Base-by-base conservation (phyloP, 2,888 invertebrate species). In the Drosophila testacea region DNA sequence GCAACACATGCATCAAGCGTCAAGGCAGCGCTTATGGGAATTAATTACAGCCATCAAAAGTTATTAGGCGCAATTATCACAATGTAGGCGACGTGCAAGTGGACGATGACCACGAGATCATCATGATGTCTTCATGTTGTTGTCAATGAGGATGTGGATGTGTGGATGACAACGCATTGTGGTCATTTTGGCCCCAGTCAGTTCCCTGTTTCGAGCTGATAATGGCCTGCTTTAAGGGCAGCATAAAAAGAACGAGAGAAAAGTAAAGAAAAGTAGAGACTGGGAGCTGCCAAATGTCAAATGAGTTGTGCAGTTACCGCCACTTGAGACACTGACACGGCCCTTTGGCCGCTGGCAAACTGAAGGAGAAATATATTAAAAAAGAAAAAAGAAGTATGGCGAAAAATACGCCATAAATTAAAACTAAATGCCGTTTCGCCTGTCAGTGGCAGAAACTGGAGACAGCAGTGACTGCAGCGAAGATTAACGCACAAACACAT, bases 21-120 rank as follows among this genome's bases (percentile, higher is more conserved):
- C 28, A n/a, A n/a, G 57, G 16, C 70, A 73, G 54, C 75, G 79
- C 79, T 89, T 82, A 79, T 77, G 89, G 83, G 83, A 89, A 87
- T 87, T 87, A 87, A 87, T 87, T 87, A 81, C 83, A 73, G 77
- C 83, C 85, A 89, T 87, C 88, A 87, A 85, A 89, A 87, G 89
- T 89, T 87, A 87, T 87, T 89, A 87, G 88, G 77, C 81, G 73
- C 86, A 87, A 89, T 87, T 87, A 87, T 87, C 88, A 75, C 88
- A 81, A 76, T 84, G 83, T 62, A 51, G 85, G 76, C 78, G 78
- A 78, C 75, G 80, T 70, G 75, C 69, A 60, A 67, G 44, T 39
- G 34, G 52, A 39, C 34, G 51, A 36, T 13, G 63, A 54, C 38
- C 38, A 44, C 30, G 57, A 38, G 63, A 28, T 6, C 39, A 39